A percentile compares a stretch with the other conserved stretches of the same genome.
Evolutionary conservation across 1,140 invertebrate species (phyloP).

Genomic region (Solenopsis fugax): DNA sequence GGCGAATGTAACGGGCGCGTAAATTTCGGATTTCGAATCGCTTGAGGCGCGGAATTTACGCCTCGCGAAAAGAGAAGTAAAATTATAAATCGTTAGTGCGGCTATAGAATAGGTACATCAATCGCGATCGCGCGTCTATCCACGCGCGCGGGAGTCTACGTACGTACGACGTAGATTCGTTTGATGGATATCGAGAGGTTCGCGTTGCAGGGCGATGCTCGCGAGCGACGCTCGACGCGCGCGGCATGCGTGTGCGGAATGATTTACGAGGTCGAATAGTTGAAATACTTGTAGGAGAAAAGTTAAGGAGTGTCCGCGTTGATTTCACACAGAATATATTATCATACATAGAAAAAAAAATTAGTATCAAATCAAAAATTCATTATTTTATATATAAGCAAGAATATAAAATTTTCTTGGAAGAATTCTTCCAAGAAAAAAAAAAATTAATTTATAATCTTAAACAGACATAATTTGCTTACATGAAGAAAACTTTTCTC

Average conservation of each 20-base stretch:
- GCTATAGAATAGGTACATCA: conserved; percentile 1
- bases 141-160: no score
- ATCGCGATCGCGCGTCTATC: conserved; percentile 13
- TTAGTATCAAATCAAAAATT: no score
- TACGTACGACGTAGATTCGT: background rate
- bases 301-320: conserved; percentile 2
- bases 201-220: background rate
- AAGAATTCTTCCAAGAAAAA: no score
- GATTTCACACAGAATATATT: background rate
- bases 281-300: conserved; percentile 21
- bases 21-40: background rate
- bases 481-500: no score
- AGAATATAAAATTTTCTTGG: no score
- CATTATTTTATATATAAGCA: no score
- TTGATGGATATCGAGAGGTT: conserved; percentile 30
- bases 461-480: no score
- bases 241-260: conserved; percentile 29
- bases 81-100: conserved; percentile 7
- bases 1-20: background rate
- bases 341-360: no score
- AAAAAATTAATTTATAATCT: no score
- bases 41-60: conserved; percentile 22
- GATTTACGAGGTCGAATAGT: conserved; percentile 37
- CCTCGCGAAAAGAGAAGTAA: background rate
- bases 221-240: conserved; percentile 11